A percentile compares a stretch with the other conserved stretches of the same genome.
Evolutionary conservation across 2,797 vertebrate genomes (phyloP).

Genomic region (Otolemur crassicaudatus): DNA sequence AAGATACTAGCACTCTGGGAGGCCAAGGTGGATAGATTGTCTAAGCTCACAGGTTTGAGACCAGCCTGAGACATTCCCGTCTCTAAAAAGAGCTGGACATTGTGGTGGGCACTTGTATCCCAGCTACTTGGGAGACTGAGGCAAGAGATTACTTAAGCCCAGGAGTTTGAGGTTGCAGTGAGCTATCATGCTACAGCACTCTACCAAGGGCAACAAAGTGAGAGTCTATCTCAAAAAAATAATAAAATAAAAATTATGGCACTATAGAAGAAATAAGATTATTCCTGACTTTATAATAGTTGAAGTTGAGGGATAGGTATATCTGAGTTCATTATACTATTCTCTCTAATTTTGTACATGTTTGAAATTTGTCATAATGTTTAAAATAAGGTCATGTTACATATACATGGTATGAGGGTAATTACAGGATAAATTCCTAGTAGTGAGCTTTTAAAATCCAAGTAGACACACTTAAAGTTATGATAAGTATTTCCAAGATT

Average conservation of each 20-base stretch:
- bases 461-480: constrained; percentile 14
- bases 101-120: no score
- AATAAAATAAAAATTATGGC: background rate
- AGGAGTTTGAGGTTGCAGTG: no score
- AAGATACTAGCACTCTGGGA: no score
- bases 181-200: no score
- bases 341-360: background rate
- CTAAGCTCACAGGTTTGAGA: no score
- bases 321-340: background rate
- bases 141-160: no score
- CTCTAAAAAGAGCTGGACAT: no score
- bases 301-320: background rate
- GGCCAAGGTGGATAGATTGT: no score
- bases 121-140: no score
- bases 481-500: background rate
- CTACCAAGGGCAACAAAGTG: no score
- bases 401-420: background rate
- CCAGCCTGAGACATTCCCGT: no score
- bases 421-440: background rate
- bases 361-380: constrained; percentile 47
- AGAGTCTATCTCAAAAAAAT: no score
- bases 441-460: constrained; percentile 39
- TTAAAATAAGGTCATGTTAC: constrained; percentile 28
- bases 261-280: background rate
- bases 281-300: background rate